A percentile compares a stretch with the other conserved stretches of the same genome.
Evolutionary conservation across 2,113 vertebrate genomes (phyloP).

Genomic region (Thinocorus orbignyianus): DNA sequence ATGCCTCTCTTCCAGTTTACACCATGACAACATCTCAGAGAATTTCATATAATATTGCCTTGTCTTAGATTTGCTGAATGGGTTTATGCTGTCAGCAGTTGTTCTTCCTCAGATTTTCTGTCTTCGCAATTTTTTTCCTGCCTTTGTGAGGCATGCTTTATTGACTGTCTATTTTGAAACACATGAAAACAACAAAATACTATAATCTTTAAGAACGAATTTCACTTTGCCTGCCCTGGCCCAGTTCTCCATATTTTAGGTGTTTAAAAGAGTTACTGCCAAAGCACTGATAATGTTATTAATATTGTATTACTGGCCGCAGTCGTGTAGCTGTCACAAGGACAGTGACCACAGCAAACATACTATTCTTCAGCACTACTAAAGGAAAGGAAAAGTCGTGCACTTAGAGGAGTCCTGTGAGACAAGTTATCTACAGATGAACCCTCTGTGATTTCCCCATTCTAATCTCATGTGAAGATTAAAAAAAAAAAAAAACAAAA

Average conservation of each 20-base stretch:
- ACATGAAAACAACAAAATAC: neutral
- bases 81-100: neutral
- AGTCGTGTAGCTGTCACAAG: neutral
- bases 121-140: neutral
- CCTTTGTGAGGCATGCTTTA: neutral
- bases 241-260: neutral
- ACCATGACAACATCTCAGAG: accelerated
- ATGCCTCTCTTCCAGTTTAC: neutral
- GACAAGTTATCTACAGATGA: neutral
- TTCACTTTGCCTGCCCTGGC: neutral
- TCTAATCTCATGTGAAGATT: neutral
- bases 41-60: neutral
- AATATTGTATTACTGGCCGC: accelerated
- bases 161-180: neutral
- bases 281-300: neutral
- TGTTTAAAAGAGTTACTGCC: neutral
- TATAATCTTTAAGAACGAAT: neutral
- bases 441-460: neutral
- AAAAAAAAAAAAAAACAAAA: no score
- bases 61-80: neutral
- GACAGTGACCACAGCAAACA: neutral
- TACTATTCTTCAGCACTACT: neutral
- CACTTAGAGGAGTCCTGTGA: neutral
- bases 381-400: neutral
- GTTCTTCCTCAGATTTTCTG: neutral